A percentile compares a stretch with the other conserved stretches of the same genome.
These are phyloP conservation scores for Halictus rubicundus DNA, from an alignment of 1,140 invertebrate genomes.

Conservation along the genomic window DNA sequence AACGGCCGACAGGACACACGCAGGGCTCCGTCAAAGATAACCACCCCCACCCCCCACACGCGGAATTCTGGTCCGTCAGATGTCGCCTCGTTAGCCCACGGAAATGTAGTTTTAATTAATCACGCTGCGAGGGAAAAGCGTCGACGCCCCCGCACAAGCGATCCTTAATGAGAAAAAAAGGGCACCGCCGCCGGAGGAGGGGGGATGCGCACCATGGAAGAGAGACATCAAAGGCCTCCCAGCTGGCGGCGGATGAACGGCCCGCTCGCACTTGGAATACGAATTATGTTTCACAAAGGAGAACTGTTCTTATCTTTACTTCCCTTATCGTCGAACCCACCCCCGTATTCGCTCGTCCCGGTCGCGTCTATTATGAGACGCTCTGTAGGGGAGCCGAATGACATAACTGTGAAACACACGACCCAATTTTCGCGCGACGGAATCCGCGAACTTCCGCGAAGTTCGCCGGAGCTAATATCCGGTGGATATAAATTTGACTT, in stretches of 20 bases:
- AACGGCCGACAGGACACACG: not conserved
- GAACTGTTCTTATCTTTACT: not conserved
- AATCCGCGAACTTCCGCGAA: not conserved
- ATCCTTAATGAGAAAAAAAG: constrained; percentile 26
- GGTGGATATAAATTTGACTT: no score
- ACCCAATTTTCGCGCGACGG: not conserved
- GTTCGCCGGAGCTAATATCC: no score
- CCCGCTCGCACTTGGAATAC: constrained; percentile 39
- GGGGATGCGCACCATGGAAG: not conserved
- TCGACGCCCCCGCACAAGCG: not conserved
- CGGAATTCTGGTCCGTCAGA: not conserved
- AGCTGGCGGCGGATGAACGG: constrained; percentile 26
- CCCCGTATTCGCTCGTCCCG: not conserved
- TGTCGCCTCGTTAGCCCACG: constrained; percentile 17
- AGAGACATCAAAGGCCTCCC: constrained; percentile 41
- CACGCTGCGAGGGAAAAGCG: constrained; percentile 2
- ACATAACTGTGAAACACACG: not conserved
- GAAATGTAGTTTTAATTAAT: constrained; percentile 42
- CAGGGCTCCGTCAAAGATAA: not conserved
- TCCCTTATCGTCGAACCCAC: not conserved
- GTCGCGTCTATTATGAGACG: not conserved
- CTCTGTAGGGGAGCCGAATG: not conserved
- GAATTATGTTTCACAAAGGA: constrained; percentile 41
- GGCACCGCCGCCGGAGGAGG: not conserved
- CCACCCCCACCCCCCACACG: no score